phyloP scores from a whole-genome alignment of 2,797 vertebrate species.

The Sylvilagus floridanus region DNA sequence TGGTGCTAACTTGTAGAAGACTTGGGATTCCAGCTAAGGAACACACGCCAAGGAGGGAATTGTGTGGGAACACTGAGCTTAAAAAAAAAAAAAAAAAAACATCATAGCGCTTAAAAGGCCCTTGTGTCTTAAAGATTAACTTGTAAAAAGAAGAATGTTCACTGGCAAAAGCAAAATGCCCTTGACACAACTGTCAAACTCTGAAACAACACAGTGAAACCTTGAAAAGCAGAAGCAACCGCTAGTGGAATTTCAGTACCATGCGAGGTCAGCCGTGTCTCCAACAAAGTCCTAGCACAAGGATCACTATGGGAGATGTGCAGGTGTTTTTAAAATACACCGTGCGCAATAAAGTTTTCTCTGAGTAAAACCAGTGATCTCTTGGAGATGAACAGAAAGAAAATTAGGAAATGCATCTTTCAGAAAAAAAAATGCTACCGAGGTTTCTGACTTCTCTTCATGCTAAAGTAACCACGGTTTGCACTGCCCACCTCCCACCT shows the following conservation, averaged over 20 bases:
- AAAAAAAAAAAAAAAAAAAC: background rate
- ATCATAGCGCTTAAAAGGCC: background rate
- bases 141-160: background rate
- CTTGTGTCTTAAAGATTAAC: background rate
- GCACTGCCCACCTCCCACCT: background rate
- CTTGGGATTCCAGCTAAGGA: background rate
- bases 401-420: background rate
- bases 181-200: background rate
- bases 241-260: background rate
- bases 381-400: background rate
- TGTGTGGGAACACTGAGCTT: background rate
- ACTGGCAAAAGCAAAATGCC: background rate
- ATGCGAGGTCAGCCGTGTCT: background rate
- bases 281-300: background rate
- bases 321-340: background rate
- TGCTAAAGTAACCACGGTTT: background rate
- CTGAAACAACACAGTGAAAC: background rate
- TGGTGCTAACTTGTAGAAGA: slow-evolving; percentile 50
- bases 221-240: background rate
- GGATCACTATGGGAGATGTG: background rate
- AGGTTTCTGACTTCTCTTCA: background rate
- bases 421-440: background rate
- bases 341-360: background rate
- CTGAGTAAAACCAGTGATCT: background rate
- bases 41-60: background rate